These are phyloP conservation scores for Chrysina gloriosa DNA, from an alignment of 2,888 invertebrate genomes.

Conservation along the genomic window DNA sequence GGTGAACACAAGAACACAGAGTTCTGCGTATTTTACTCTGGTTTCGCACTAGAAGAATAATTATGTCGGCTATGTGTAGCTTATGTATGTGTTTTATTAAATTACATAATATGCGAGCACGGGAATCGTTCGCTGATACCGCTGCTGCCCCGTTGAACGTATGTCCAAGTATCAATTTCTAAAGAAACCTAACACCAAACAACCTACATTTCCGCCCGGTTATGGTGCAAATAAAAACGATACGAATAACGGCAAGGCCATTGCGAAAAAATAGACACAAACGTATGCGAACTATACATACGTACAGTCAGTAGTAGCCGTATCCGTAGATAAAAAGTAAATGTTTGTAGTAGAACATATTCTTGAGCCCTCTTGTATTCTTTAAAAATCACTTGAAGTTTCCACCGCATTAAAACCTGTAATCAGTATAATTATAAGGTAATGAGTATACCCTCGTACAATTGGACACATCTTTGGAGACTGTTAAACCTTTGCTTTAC, in stretches of 20 bases:
- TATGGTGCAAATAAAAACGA: conserved; percentile 21
- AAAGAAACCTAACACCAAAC: conserved; percentile 9
- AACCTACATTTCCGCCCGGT: conserved; percentile 18
- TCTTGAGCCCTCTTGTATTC: too few species aligned
- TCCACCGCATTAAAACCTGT: too few species aligned
- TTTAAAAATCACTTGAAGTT: too few species aligned
- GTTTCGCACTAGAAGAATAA: conserved; percentile 13
- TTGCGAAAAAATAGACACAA: conserved; percentile 20
- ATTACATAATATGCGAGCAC: conserved; percentile 18
- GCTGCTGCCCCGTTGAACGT: neutral
- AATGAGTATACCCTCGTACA: too few species aligned
- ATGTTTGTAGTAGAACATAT: too few species aligned
- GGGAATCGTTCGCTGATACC: neutral
- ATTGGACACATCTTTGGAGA: too few species aligned
- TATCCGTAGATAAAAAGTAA: too few species aligned
- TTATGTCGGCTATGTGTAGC: conserved; percentile 8
- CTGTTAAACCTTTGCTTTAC: too few species aligned
- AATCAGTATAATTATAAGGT: too few species aligned
- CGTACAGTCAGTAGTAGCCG: too few species aligned
- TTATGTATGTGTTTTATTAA: neutral
- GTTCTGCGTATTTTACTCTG: conserved; percentile 1
- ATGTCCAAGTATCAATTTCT: conserved; percentile 1
- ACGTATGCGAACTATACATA: neutral
- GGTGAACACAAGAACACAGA: conserved; percentile 1
- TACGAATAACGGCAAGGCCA: conserved; percentile 19